Evolutionary conservation across 2,888 invertebrate species (phyloP).

Genomic region (Colostygia pectinataria): DNA sequence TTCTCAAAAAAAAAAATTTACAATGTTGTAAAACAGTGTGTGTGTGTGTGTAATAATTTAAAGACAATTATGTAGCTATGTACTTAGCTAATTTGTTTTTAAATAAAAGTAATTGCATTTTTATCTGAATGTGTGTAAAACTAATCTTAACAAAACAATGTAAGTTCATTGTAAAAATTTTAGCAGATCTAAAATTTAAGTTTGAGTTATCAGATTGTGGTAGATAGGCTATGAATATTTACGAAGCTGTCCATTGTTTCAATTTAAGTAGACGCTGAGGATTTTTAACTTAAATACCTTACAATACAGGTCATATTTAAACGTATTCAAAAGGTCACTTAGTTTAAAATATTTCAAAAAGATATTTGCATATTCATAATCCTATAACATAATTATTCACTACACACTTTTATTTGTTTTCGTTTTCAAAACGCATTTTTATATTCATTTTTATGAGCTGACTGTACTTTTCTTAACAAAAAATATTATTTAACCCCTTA

Average conservation of each 20-base stretch:
- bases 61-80: too few species aligned
- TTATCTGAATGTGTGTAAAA: constrained; percentile 13
- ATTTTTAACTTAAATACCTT: constrained; percentile 22
- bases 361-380: background rate
- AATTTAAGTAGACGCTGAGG: constrained; percentile 1
- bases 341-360: background rate
- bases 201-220: constrained; percentile 35
- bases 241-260: constrained; percentile 28
- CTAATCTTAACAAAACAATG: constrained; percentile 15
- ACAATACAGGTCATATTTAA: constrained; percentile 19
- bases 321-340: constrained; percentile 5
- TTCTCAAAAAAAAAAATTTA: too few species aligned
- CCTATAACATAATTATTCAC: too few species aligned
- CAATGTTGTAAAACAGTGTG: too few species aligned
- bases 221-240: constrained; percentile 37
- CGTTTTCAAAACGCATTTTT: too few species aligned
- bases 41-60: too few species aligned
- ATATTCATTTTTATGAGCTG: too few species aligned
- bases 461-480: too few species aligned
- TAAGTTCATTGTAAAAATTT: constrained; percentile 7
- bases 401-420: too few species aligned
- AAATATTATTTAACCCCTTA: too few species aligned
- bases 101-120: constrained; percentile 11
- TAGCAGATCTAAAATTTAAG: constrained; percentile 7
- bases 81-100: background rate